Conservation (phyloP, 1,140 invertebrate species). For the Conopomorpha cramerella region DNA sequence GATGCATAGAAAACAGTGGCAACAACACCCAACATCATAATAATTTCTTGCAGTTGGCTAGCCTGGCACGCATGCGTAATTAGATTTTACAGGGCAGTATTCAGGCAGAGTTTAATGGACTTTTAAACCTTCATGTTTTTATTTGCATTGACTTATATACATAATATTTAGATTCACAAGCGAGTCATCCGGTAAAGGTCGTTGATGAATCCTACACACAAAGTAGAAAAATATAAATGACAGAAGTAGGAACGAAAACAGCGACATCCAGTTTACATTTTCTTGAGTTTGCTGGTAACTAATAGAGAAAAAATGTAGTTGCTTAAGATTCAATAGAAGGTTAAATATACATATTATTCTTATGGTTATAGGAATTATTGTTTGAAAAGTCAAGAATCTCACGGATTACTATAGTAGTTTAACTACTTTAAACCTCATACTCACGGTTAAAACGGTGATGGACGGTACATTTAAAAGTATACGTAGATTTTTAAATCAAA, state of each 20-base stretch:
- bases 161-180: too few relatives aligned
- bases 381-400: not conserved
- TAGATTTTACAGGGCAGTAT: conserved; percentile 18
- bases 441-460: too few relatives aligned
- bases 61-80: conserved; percentile 55
- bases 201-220: too few relatives aligned
- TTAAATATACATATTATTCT: not conserved
- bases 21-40: too few relatives aligned
- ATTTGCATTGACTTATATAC: too few relatives aligned
- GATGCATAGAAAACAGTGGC: conserved; percentile 29
- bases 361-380: not conserved
- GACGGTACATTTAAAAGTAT: too few relatives aligned
- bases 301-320: too few relatives aligned
- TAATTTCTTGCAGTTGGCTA: conserved; percentile 27
- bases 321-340: not conserved
- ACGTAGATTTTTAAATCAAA: too few relatives aligned
- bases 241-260: not conserved
- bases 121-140: too few relatives aligned
- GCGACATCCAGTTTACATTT: too few relatives aligned
- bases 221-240: not conserved
- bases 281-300: not conserved
- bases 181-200: too few relatives aligned
- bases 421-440: not conserved
- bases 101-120: conserved; percentile 5
- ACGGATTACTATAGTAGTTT: not conserved